Percentiles rank a stretch among this genome's conserved stretches.
phyloP scores from a whole-genome alignment of 2,113 vertebrate genomes.

The Spermophilus dauricus region DNA sequence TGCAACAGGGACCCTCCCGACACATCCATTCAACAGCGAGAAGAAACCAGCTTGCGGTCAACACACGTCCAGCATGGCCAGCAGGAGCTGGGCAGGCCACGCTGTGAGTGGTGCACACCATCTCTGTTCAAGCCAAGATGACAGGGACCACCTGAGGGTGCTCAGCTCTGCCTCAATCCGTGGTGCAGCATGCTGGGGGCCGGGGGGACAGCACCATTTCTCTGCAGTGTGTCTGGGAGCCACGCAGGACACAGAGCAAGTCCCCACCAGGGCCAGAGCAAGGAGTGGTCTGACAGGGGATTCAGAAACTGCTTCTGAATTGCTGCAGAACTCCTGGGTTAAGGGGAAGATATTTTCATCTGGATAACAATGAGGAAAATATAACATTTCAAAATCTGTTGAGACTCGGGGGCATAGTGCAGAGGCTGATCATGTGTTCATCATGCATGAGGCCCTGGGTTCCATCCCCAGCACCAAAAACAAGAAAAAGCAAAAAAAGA shows the following conservation, averaged over 20 bases:
- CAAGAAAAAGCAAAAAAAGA: neutral
- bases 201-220: rapidly evolving
- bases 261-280: neutral
- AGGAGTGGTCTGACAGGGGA: neutral
- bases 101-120: rapidly evolving
- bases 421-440: no score
- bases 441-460: neutral
- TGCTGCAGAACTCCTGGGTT: neutral
- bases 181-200: rapidly evolving
- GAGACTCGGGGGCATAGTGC: rapidly evolving
- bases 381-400: rapidly evolving
- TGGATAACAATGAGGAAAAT: neutral
- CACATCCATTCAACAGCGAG: rapidly evolving
- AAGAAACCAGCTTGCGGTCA: rapidly evolving
- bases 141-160: rapidly evolving
- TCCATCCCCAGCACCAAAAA: neutral
- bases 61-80: rapidly evolving
- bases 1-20: rapidly evolving
- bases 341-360: no score
- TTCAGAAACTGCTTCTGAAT: rapidly evolving
- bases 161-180: rapidly evolving
- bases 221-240: rapidly evolving
- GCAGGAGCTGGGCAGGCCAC: neutral
- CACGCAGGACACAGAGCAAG: rapidly evolving
- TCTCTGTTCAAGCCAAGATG: neutral